Conservation (phyloP, 2,888 invertebrate genomes). For the Macropis europaea region DNA sequence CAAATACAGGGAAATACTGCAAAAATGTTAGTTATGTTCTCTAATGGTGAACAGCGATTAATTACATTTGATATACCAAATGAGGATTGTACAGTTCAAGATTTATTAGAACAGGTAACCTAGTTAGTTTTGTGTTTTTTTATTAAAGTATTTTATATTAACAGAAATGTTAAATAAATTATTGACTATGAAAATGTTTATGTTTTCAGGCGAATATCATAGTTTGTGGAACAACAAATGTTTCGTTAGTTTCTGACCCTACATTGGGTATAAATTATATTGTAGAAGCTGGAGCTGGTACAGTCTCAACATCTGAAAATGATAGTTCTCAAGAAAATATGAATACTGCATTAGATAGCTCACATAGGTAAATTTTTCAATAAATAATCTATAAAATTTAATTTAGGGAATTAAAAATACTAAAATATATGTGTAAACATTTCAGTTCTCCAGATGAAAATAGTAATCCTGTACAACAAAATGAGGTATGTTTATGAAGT, state of each 20-base stretch:
- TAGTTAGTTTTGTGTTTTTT: too few species aligned
- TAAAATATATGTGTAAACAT: conserved; percentile 11
- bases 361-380: conserved; percentile 32
- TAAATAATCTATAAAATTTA: not conserved
- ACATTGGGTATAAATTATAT: conserved; percentile 89
- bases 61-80: conserved; percentile 91
- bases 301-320: conserved; percentile 40
- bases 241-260: conserved; percentile 88
- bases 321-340: conserved; percentile 49
- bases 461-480: conserved; percentile 66
- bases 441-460: conserved; percentile 69
- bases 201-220: conserved; percentile 84
- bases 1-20: conserved; percentile 82
- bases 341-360: conserved; percentile 37
- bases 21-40: conserved; percentile 89
- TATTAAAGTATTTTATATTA: not conserved
- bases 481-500: conserved; percentile 63
- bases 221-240: conserved; percentile 86
- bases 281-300: conserved; percentile 84
- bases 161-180: conserved; percentile 24
- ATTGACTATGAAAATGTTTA: not conserved
- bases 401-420: too few species aligned
- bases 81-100: conserved; percentile 91
- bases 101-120: conserved; percentile 88
- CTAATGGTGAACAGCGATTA: conserved; percentile 89